These are phyloP conservation scores for Molossus alvarezi DNA, from an alignment of 2,797 vertebrate species.

Conservation along the genomic window DNA sequence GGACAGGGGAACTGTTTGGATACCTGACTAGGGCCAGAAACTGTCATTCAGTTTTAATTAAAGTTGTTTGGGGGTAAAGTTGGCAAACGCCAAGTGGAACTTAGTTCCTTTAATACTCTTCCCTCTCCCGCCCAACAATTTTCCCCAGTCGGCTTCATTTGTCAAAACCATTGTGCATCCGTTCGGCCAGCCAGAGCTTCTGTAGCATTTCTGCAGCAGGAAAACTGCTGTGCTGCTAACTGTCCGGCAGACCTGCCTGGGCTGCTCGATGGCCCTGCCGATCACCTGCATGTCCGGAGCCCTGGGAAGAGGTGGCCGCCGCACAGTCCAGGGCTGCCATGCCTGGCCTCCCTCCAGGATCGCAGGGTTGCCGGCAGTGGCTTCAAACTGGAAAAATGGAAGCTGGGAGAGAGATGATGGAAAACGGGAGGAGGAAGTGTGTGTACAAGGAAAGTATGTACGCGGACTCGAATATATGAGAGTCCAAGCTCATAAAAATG, in stretches of 20 bases:
- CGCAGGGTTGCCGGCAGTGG: not conserved
- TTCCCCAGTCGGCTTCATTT: not conserved
- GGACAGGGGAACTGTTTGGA: not conserved
- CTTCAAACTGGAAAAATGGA: slow-evolving; percentile 27
- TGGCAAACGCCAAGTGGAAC: not conserved
- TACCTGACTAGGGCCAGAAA: not conserved
- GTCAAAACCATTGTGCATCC: not conserved
- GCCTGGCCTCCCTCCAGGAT: slow-evolving; percentile 34
- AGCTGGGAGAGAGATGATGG: not conserved
- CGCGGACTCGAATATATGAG: no score
- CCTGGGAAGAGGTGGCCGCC: not conserved
- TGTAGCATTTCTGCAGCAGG: not conserved
- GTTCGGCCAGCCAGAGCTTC: not conserved
- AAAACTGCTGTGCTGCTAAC: not conserved
- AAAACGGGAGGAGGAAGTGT: not conserved
- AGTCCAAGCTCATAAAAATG: not conserved
- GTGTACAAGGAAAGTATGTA: not conserved
- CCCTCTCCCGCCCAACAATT: not conserved
- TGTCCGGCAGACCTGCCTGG: not conserved
- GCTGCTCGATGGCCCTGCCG: not conserved
- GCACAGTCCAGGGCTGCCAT: not conserved
- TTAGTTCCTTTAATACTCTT: not conserved
- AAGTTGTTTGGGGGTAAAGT: not conserved
- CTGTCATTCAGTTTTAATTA: not conserved
- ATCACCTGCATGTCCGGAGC: slow-evolving; percentile 8